Base-by-base conservation (phyloP, 1,140 invertebrate species). In the Anagrus nilaparvatae region DNA sequence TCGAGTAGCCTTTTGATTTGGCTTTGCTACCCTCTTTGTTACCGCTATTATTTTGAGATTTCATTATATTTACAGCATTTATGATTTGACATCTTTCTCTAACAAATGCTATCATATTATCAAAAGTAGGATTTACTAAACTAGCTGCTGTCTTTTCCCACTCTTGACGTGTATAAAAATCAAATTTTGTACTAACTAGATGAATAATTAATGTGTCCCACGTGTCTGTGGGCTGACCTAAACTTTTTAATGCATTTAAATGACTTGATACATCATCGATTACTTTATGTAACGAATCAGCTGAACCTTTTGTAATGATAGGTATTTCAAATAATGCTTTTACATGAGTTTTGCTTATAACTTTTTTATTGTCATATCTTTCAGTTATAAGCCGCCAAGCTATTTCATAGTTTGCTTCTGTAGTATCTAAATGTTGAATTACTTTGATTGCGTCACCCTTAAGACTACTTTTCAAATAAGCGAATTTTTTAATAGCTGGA, bases 351-450 rank as follows among this genome's bases (percentile, higher is more conserved):
- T 58, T 50, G 13, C 61, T 45, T 17, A 60, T 59, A 27, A 61
- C 21, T 28, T 54, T 18, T 41, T 56, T 57, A 43, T 62, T 61
- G 13, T 65, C 55, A 38, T 57, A 68, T 14, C 60, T 47, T 17
- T 54, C 43, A 30, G 55, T 55, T 27, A 67, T 47, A 23, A 59
- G 27, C 7, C 56, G 42, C 56, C 58, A 60, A 3, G 60, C 61
- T n/a, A 52, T 31, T 5, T 20, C 19, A 43, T 65, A 66, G 50
- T 65, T 67, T 14, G 40, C 44, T 8, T 53, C 52, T 1, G 54
- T 56, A 5, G 54, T 47, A 39, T 56, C 47, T 5, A 64, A 42
- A 13, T 55, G 44, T 27, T 50, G 30, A 27, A 65, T 55, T 17
- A 57, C 44, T 25, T 48, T 30, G 13, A 42, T 46, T 3, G 58